These are phyloP conservation scores for Amazona guildingii DNA, from an alignment of 2,113 vertebrate species.

Conservation along the genomic window DNA sequence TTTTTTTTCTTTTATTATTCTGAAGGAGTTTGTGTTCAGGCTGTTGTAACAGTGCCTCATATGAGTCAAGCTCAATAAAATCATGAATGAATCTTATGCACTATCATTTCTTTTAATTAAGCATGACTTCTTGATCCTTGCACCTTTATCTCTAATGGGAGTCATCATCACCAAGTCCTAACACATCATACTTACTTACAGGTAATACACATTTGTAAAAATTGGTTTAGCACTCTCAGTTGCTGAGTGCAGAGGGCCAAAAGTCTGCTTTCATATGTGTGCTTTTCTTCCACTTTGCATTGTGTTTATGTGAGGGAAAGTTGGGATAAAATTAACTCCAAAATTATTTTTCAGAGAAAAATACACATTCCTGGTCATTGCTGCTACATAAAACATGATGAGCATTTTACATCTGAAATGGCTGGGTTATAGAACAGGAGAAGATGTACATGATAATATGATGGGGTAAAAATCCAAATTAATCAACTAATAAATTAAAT, in stretches of 20 bases:
- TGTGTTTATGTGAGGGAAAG: not conserved
- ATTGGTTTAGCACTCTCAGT: not conserved
- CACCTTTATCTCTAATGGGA: constrained; percentile 32
- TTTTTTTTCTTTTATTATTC: not conserved
- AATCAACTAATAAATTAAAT: not conserved
- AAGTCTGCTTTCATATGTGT: not conserved
- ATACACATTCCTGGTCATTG: not conserved
- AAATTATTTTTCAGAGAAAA: not conserved
- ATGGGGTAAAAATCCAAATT: not conserved
- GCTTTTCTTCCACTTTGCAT: not conserved
- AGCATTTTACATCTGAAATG: not conserved
- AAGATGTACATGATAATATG: not conserved
- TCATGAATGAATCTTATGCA: constrained; percentile 14
- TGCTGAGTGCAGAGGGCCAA: not conserved
- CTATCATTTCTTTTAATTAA: constrained; percentile 53
- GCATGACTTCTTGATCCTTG: constrained; percentile 40
- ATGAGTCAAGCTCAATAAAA: constrained; percentile 39
- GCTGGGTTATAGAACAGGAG: not conserved
- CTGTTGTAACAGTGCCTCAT: not conserved
- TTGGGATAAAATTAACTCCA: not conserved
- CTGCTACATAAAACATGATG: not conserved
- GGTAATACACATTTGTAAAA: not conserved
- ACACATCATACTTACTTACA: not conserved
- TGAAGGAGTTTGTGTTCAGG: constrained; percentile 12
- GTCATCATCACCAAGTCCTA: constrained; percentile 37